Evolutionary conservation across 1,140 invertebrate genomes (phyloP), one percentile per base, ranked within the genome.

Genomic region (Micrasema minimum): DNA sequence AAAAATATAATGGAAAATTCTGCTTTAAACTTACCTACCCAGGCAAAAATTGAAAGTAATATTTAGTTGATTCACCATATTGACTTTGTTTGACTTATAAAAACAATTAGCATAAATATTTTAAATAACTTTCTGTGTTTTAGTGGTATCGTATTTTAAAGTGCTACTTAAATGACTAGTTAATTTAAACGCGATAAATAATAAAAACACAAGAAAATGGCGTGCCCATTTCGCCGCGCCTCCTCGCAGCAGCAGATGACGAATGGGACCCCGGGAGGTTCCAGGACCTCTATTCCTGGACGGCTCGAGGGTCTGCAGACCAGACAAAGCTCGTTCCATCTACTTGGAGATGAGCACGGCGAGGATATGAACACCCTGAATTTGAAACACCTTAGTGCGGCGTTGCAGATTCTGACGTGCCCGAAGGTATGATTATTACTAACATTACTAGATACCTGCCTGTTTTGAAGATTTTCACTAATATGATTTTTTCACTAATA

Each of bases 341-440:
- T 75, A 11, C 77, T 81, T 6, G 82, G 82, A 0, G 78, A 80
- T 22, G 83, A 83, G 48, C 80, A 83, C 65, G 82, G 82, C 2
- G 81, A 81, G n/a, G 81, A 83, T 9, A 78, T 76, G 53, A 82
- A 81, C 68, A 81, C 83, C 0, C 75, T 85, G 20, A 84, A 81
- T 3, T 72, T 88, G 70, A 87, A 85, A 74, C 82, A 88, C 77
- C 78, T 88, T 59, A 87, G 87, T 67, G 85, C 86, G 76, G 87
- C 87, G 20, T 79, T 88, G 61, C 86, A 87, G 76, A 80, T 88
- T 3, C 77, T 88, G 11, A 88, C 86, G 37, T 85, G 86, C 5
- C 87, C 87, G 4, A 86, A 86, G 76, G 85, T 85, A 76, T 81
- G 83, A 81, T n/a, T n/a, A n/a, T n/a, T n/a, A n/a, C n/a, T n/a